Percentiles rank a stretch among this genome's conserved stretches.
Evolutionary conservation across 2,888 invertebrate genomes (phyloP).

Genomic region (Cryptocephalus moraei): DNA sequence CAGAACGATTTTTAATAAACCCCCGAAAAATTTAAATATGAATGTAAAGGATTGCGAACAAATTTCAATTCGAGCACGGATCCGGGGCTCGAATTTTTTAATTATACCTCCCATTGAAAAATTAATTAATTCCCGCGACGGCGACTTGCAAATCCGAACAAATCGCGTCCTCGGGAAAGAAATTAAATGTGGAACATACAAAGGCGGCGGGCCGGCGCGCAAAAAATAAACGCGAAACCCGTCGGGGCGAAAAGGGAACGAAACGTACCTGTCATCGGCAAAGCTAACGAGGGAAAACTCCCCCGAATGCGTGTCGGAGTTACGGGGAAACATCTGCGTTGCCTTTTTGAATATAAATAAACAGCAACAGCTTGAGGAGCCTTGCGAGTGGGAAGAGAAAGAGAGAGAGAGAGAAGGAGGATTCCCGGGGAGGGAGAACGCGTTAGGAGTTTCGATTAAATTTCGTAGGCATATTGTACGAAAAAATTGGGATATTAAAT

Average conservation of each 20-base stretch:
- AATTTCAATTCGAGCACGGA: no score
- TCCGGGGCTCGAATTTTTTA: no score
- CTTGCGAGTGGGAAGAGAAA: background rate
- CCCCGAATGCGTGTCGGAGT: conserved; percentile 4
- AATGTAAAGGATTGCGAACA: no score
- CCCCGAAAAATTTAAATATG: no score
- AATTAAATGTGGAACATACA: conserved; percentile 6
- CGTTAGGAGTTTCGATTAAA: no score
- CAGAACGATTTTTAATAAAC: no score
- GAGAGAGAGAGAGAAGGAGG: background rate
- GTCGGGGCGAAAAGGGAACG: conserved; percentile 10
- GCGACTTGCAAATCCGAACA: conserved; percentile 4
- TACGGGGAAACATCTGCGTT: conserved; percentile 6
- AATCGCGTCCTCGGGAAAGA: conserved; percentile 7
- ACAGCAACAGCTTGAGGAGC: conserved; percentile 5
- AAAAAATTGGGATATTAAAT: no score
- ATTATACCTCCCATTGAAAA: background rate
- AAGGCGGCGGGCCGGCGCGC: background rate
- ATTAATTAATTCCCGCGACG: conserved; percentile 3
- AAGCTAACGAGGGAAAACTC: conserved; percentile 9
- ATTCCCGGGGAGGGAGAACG: background rate
- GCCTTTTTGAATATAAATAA: conserved; percentile 9
- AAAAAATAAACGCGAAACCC: background rate
- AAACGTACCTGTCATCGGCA: conserved; percentile 17
- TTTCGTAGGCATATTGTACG: no score